phyloP scores from a whole-genome alignment of 2,113 vertebrate species.

The Corythoichthys haematopterus region DNA sequence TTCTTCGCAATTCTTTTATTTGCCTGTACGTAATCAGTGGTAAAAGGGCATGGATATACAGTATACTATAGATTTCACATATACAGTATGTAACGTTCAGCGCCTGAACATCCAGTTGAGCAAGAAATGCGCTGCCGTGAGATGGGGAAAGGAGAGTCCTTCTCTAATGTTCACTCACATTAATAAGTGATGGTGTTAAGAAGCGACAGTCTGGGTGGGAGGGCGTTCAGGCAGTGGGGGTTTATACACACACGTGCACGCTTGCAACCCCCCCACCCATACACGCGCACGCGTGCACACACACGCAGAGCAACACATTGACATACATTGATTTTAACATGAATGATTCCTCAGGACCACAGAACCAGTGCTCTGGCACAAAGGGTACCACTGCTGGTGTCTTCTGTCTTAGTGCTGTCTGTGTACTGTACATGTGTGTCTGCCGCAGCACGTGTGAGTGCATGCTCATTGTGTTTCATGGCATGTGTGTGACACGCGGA shows the following conservation, averaged over 20 bases:
- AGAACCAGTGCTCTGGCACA: slow-evolving; percentile 56
- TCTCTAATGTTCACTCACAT: slow-evolving; percentile 65
- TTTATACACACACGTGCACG: not conserved
- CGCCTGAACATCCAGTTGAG: slow-evolving; percentile 8
- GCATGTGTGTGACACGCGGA: slow-evolving; percentile 61
- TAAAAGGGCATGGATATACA: not conserved
- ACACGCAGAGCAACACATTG: not conserved
- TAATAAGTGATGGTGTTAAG: slow-evolving; percentile 62
- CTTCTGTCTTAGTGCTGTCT: slow-evolving; percentile 33
- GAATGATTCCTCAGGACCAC: slow-evolving; percentile 51
- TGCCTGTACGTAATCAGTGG: not conserved
- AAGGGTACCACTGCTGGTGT: slow-evolving; percentile 51
- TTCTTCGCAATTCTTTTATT: not conserved
- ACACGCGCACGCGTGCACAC: not conserved
- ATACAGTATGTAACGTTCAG: slow-evolving; percentile 4
- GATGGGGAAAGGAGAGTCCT: slow-evolving; percentile 35
- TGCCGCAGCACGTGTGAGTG: slow-evolving; percentile 22
- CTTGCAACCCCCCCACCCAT: not conserved
- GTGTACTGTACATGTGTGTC: slow-evolving; percentile 16
- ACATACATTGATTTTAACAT: slow-evolving; percentile 41
- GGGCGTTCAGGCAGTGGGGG: slow-evolving; percentile 8
- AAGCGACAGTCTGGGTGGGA: slow-evolving; percentile 49
- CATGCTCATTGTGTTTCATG: slow-evolving; percentile 48
- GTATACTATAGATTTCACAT: not conserved
- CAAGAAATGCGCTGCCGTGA: slow-evolving; percentile 15